phyloP scores from a whole-genome alignment of 1,140 invertebrate genomes.

The Rhyzopertha dominica region DNA sequence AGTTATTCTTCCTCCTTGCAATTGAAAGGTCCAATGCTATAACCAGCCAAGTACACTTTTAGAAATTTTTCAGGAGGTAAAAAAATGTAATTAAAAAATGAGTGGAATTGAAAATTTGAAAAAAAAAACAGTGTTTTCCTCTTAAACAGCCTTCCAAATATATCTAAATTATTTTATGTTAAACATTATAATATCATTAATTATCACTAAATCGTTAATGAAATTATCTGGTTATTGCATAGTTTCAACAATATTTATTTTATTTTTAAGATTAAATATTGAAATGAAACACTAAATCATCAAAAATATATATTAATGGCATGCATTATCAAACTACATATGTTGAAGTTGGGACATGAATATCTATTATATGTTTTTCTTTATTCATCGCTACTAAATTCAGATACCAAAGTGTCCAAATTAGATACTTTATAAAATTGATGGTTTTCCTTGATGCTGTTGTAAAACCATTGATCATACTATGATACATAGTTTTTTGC shows the following conservation, averaged over 20 bases:
- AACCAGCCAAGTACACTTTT: conserved; percentile 8
- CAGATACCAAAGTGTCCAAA: neutral
- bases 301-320: neutral
- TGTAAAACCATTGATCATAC: conserved; percentile 13
- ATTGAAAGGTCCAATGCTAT: conserved; percentile 10
- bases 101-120: conserved; percentile 8
- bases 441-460: conserved; percentile 7
- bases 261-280: too few species aligned
- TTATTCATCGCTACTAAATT: conserved; percentile 6
- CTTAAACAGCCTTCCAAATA: neutral
- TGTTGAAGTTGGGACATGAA: conserved; percentile 3
- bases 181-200: conserved; percentile 4
- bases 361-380: conserved; percentile 2
- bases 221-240: neutral
- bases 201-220: neutral
- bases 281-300: neutral
- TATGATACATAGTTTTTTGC: conserved; percentile 11
- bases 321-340: neutral
- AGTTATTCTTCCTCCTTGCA: too few species aligned
- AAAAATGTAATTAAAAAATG: conserved; percentile 10
- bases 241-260: too few species aligned
- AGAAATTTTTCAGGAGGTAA: conserved; percentile 10
- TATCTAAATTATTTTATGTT: too few species aligned
- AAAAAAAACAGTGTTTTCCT: neutral
- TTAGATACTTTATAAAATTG: neutral